Evolutionary conservation across 2,888 invertebrate species (phyloP), one percentile per base, ranked within the genome.

Genomic region (Lasioglossum leucozonium): DNA sequence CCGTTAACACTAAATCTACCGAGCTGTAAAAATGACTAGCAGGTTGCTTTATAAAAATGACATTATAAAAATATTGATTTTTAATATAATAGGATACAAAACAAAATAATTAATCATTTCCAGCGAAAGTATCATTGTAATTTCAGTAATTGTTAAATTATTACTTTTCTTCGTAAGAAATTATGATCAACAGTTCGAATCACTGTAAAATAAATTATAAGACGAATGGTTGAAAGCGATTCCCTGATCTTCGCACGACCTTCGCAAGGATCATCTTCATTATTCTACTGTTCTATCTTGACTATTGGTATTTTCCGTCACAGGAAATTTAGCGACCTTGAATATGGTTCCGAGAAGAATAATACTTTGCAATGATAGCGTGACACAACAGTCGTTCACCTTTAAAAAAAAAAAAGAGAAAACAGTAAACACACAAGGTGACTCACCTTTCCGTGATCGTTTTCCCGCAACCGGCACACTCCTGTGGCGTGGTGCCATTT

Each of bases 381-480:
- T 11, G n/a, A n/a, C 3, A n/a, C 11, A 55, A 55, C 1, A 1
- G 55, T n/a, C 2, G 30, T 30, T 34, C 37, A 34, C 18, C 18
- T 5, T 40, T 22, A 2, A 69, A 8, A 22, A 51, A 22, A n/a
- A n/a, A n/a, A n/a, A n/a, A n/a, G n/a, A n/a, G n/a, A n/a, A n/a
- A 8, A 37, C 22, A 22, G 40, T 69, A 30, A 22, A 65, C 22
- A 55, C 26, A 62, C 1, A 30, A n/a, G 74, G 42, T 30, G 30
- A 40, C 89, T 93, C 91, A 95, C 95, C 96, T 96, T 95, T 99
- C 99, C 58, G 98, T 98, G 94, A 99, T 99, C 93, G 97, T 97
- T 95, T 99, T 99, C 94, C 98, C 98, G 95, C 99, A 99, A 51
- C 99, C 99, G 77, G 98, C 98, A 95, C 99, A 99, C 92, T 98